phyloP scores from a whole-genome alignment of 2,113 vertebrate genomes.

The Archocentrus centrarchus region DNA sequence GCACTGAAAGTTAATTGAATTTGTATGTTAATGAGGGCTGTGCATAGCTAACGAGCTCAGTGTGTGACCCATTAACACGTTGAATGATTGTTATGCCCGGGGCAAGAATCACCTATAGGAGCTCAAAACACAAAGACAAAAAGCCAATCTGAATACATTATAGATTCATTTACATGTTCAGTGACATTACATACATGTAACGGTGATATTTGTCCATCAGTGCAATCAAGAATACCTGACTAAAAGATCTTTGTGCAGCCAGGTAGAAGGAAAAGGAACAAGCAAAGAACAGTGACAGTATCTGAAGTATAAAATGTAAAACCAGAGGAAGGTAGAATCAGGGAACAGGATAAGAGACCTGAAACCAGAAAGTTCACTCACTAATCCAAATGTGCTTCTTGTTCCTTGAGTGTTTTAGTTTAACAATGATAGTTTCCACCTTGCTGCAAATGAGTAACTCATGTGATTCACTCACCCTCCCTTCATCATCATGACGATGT shows the following conservation, averaged over 20 bases:
- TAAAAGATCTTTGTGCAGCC: neutral
- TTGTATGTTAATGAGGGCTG: slow-evolving; percentile 83
- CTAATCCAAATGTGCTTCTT: slow-evolving; percentile 5
- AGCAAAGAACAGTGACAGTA: neutral
- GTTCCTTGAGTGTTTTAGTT: slow-evolving; percentile 52
- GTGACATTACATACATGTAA: slow-evolving; percentile 56
- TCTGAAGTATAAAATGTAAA: neutral
- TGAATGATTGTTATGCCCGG: slow-evolving; percentile 82
- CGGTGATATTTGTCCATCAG: slow-evolving; percentile 38
- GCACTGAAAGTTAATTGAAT: slow-evolving; percentile 82
- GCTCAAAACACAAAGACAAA: slow-evolving; percentile 76
- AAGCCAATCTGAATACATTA: slow-evolving; percentile 79
- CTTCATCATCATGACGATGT: slow-evolving; percentile 60
- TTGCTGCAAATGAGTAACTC: slow-evolving; percentile 44
- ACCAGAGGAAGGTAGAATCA: neutral
- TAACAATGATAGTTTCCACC: slow-evolving; percentile 54
- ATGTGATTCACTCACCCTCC: slow-evolving; percentile 46
- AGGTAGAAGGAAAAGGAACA: neutral
- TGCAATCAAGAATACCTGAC: slow-evolving; percentile 6
- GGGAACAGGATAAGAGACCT: neutral
- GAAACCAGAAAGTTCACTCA: slow-evolving; percentile 22
- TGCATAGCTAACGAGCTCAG: slow-evolving; percentile 82
- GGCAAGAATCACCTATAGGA: slow-evolving; percentile 82
- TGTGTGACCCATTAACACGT: slow-evolving; percentile 82
- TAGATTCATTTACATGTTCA: slow-evolving; percentile 73